Conservation (phyloP, 2,797 vertebrate genomes). For the Microtus obscurus region DNA sequence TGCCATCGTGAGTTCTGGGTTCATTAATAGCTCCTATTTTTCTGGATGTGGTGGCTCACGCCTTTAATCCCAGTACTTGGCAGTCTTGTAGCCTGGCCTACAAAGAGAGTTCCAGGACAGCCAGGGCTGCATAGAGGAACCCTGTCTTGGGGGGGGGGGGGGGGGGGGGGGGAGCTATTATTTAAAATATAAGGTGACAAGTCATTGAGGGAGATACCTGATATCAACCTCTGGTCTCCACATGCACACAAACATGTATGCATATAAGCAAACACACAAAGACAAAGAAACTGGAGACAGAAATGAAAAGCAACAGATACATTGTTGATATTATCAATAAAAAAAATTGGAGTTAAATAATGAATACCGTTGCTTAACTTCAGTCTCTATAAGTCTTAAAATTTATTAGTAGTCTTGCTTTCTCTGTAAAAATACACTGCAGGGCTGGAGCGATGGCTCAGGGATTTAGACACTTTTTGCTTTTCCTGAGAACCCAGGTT, state of each 20-base stretch:
- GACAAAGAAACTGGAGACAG: background rate
- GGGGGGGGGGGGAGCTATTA: background rate
- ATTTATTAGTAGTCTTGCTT: background rate
- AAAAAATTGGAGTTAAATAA: conserved; percentile 39
- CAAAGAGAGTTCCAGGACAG: background rate
- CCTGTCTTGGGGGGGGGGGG: background rate
- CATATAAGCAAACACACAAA: background rate
- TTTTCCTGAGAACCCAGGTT: background rate
- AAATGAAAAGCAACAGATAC: background rate
- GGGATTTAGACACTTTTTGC: background rate
- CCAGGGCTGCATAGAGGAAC: background rate
- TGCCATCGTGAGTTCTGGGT: background rate
- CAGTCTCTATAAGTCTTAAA: background rate
- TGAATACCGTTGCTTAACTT: background rate
- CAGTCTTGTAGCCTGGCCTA: background rate
- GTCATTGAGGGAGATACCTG: background rate
- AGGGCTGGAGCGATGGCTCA: background rate
- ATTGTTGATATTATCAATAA: background rate
- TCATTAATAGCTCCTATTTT: background rate
- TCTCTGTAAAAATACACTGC: conserved; percentile 34
- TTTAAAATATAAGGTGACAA: background rate
- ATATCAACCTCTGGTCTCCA: background rate
- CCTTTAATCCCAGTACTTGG: background rate
- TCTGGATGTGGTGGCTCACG: background rate
- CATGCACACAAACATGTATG: background rate